phyloP scores from a whole-genome alignment of 2,797 vertebrate genomes.

The Urocyon cinereoargenteus region DNA sequence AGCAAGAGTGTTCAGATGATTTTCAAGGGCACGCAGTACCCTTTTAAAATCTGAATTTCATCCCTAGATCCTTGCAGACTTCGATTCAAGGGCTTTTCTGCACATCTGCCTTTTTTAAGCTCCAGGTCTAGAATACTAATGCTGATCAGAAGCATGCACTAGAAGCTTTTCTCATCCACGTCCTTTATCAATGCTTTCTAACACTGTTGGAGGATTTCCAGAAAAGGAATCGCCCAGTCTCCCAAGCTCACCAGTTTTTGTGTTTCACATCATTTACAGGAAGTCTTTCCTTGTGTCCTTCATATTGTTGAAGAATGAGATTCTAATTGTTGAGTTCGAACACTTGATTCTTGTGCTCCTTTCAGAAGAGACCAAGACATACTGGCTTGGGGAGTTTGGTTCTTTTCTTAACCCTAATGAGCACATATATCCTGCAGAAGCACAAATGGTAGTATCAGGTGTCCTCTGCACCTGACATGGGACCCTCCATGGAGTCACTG shows the following conservation, averaged over 20 bases:
- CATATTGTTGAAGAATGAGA: not conserved
- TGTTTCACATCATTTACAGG: not conserved
- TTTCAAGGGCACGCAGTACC: not conserved
- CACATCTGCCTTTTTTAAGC: not conserved
- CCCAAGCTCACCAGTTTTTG: not conserved
- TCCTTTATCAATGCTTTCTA: not conserved
- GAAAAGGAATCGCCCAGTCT: not conserved
- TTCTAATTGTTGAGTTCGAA: not conserved
- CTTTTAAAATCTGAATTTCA: not conserved
- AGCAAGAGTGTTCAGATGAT: not conserved
- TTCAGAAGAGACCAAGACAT: not conserved
- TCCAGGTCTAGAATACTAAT: not conserved
- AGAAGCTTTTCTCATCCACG: not conserved
- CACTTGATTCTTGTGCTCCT: not conserved
- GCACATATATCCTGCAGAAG: not conserved
- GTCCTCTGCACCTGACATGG: fast-evolving
- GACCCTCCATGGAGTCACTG: not conserved
- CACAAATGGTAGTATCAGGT: not conserved
- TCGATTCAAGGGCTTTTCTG: not conserved
- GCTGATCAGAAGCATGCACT: not conserved
- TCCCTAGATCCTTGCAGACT: not conserved
- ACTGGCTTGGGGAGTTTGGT: not conserved
- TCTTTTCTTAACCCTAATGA: conserved; percentile 34
- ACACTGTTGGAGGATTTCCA: not conserved
- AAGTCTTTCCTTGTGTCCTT: conserved; percentile 19